Evolutionary conservation across 2,888 invertebrate species (phyloP), one percentile per base, ranked within the genome.

Genomic region (Liodrosophila aerea): DNA sequence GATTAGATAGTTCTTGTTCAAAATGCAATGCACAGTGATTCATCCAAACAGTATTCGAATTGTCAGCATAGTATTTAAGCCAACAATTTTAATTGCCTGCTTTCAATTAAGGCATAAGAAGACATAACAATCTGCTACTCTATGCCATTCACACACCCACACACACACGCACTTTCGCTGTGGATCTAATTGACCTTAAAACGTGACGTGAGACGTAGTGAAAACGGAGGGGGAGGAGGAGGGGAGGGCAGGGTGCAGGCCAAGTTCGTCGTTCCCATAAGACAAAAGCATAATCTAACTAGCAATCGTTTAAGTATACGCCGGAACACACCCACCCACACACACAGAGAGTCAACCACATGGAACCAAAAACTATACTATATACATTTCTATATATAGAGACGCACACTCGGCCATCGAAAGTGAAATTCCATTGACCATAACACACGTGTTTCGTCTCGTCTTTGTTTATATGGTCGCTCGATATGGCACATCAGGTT

Each of bases 341-440:
- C 43, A 52, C 41, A 41, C 46, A 13, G 36, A 31, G n/a, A 29
- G 16, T 33, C 22, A 50, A 8, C 18, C 22, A 22, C 29, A 51
- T 29, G 11, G 11, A 33, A 31, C 29, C 15, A 29, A 31, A 37
- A 18, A 34, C 30, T 7, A 34, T 29, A 37, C 22, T 9, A 43
- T 16, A 51, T 43, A 7, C 54, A 13, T 29, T 7, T 18, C 34
- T n/a, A 30, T 49, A 51, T 64, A 41, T 43, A 40, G 22, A 22
- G 3, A 22, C 31, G 37, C 8, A 37, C 27, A 44, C 16, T 43
- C 22, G 12, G 30, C 33, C 47, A 56, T 62, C 30, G 61, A 73
- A 76, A 73, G 76, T 73, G 81, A 83, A 77, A 77, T 77, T 83
- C 70, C 73, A 54, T 52, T 64, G 63, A 9, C 62, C 59, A 73